Conservation (phyloP, 2,888 invertebrate genomes). For the Ceraclea dissimilis region DNA sequence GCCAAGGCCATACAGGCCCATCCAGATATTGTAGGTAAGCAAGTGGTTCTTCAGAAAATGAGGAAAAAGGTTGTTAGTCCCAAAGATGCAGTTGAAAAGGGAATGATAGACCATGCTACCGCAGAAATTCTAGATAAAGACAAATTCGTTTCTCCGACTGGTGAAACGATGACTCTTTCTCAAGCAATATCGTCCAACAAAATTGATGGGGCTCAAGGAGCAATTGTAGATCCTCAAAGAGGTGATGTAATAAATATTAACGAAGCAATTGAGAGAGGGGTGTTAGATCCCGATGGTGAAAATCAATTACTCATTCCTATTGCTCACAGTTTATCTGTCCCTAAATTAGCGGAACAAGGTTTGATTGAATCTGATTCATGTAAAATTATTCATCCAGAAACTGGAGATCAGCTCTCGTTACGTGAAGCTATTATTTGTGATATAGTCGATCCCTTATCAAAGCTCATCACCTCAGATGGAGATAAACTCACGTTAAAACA, state of each 20-base stretch:
- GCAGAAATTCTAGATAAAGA: slow-evolving; percentile 60
- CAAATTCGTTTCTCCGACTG: slow-evolving; percentile 49
- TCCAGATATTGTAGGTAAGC: slow-evolving; percentile 57
- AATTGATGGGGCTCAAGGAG: slow-evolving; percentile 66
- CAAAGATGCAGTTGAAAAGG: slow-evolving; percentile 68
- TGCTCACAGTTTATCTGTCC: slow-evolving; percentile 71
- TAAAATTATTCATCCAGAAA: slow-evolving; percentile 81
- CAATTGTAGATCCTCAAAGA: slow-evolving; percentile 74
- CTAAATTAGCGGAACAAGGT: slow-evolving; percentile 80
- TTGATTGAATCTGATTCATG: slow-evolving; percentile 65
- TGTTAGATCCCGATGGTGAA: slow-evolving; percentile 68
- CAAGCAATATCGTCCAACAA: slow-evolving; percentile 66
- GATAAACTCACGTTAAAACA: slow-evolving; percentile 65
- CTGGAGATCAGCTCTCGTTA: slow-evolving; percentile 68
- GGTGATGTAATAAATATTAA: slow-evolving; percentile 73
- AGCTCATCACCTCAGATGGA: slow-evolving; percentile 55
- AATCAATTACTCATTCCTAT: slow-evolving; percentile 73
- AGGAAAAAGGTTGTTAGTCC: slow-evolving; percentile 68
- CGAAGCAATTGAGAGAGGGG: slow-evolving; percentile 76
- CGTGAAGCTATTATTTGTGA: slow-evolving; percentile 83
- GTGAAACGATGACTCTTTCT: slow-evolving; percentile 59
- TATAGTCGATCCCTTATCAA: slow-evolving; percentile 75
- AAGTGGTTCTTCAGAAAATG: slow-evolving; percentile 68
- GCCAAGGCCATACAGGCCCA: slow-evolving; percentile 49
- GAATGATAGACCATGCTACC: slow-evolving; percentile 70